These are phyloP conservation scores for Drosophila nasuta DNA, from an alignment of 1,140 invertebrate genomes.

Conservation along the genomic window DNA sequence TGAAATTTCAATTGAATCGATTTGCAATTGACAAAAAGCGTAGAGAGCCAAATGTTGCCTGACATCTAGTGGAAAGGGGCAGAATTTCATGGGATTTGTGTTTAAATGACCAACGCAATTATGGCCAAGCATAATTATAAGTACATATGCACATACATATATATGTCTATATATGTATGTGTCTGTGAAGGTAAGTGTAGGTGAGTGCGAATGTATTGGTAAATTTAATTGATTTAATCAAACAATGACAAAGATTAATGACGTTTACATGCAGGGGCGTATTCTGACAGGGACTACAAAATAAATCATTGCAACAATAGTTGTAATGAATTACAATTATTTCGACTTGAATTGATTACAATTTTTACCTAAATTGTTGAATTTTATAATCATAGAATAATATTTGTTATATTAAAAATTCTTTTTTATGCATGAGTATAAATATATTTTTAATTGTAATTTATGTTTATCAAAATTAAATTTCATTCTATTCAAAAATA, in stretches of 20 bases:
- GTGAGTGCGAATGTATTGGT: conserved; percentile 28
- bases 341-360: not conserved
- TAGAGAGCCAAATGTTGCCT: conserved; percentile 36
- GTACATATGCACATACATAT: not conserved
- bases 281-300: not conserved
- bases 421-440: too few relatives aligned
- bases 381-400: too few relatives aligned
- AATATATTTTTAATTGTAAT: too few relatives aligned
- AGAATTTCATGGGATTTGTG: conserved; percentile 43
- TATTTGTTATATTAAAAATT: too few relatives aligned
- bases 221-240: conserved; percentile 67
- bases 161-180: conserved; percentile 2
- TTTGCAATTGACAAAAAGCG: conserved; percentile 61
- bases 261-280: conserved; percentile 4
- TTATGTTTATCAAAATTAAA: too few relatives aligned
- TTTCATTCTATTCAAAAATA: too few relatives aligned
- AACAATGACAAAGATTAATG: conserved; percentile 64
- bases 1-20: conserved; percentile 66
- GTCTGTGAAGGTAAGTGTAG: conserved; percentile 5
- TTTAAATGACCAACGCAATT: conserved; percentile 73
- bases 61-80: conserved; percentile 4
- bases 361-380: too few relatives aligned
- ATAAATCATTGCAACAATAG: not conserved
- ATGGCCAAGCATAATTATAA: conserved; percentile 60
- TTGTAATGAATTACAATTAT: not conserved